phyloP scores from a whole-genome alignment of 2,797 vertebrate genomes.

The Cuniculus paca region DNA sequence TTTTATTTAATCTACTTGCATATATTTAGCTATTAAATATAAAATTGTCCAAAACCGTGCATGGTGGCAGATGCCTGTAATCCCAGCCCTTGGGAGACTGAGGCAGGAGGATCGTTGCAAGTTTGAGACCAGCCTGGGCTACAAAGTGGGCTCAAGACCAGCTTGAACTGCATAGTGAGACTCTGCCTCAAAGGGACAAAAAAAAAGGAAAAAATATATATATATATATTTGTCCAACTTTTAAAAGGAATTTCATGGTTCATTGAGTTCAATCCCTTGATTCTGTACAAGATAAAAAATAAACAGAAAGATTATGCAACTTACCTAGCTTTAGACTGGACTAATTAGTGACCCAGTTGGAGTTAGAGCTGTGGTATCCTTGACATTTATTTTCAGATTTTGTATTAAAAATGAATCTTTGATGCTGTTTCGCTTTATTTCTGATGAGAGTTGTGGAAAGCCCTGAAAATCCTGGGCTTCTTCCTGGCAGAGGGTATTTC shows the following conservation, averaged over 20 bases:
- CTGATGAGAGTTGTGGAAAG: neutral
- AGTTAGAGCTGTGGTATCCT: neutral
- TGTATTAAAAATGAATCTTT: neutral
- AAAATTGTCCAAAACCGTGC: neutral
- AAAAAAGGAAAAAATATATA: too few relatives aligned
- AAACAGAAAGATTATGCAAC: neutral
- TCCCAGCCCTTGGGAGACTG: too few relatives aligned
- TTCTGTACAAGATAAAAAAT: constrained; percentile 6
- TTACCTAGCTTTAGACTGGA: neutral
- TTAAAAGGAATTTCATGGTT: constrained; percentile 10
- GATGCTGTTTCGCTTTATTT: neutral
- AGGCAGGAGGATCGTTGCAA: too few relatives aligned
- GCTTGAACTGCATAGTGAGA: too few relatives aligned
- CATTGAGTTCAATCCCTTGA: neutral
- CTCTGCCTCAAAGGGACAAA: too few relatives aligned
- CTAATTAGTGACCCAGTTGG: neutral
- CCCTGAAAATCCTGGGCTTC: neutral
- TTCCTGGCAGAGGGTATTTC: neutral
- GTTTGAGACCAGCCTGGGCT: too few relatives aligned
- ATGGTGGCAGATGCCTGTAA: too few relatives aligned
- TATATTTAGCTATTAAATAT: constrained; percentile 19
- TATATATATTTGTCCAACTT: neutral
- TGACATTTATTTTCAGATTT: neutral
- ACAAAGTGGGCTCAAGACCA: too few relatives aligned
- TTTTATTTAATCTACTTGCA: neutral